These are phyloP conservation scores for Tiliacea citrago DNA, from an alignment of 2,888 invertebrate species.

Conservation along the genomic window DNA sequence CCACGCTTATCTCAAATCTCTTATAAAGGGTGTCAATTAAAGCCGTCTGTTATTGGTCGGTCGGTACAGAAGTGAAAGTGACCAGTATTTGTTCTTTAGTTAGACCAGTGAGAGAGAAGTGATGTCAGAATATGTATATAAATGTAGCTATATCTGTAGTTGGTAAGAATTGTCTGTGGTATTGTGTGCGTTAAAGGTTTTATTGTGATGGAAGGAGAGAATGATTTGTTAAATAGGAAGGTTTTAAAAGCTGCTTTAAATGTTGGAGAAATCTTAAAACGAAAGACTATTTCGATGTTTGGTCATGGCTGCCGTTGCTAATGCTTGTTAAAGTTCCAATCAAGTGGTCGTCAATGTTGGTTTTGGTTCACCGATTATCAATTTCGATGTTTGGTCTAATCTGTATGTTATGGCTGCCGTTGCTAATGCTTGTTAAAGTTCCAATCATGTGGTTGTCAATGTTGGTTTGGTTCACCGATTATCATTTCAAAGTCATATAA, in stretches of 20 bases:
- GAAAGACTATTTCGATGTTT: not conserved
- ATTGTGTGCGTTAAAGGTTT: not conserved
- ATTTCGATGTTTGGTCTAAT: not conserved
- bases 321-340: not conserved
- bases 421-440: not conserved
- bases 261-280: not conserved
- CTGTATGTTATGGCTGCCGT: too few species aligned
- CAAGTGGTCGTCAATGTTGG: not conserved
- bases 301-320: not conserved
- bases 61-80: conserved; percentile 54
- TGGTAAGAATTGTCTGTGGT: not conserved
- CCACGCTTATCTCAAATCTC: conserved; percentile 40
- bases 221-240: not conserved
- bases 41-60: conserved; percentile 35
- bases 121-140: conserved; percentile 12
- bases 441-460: not conserved
- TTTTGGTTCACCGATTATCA: not conserved
- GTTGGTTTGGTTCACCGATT: not conserved
- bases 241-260: not conserved
- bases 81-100: conserved; percentile 25
- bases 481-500: not conserved
- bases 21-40: conserved; percentile 57
- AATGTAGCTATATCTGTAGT: not conserved
- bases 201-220: not conserved
- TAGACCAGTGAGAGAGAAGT: conserved; percentile 13